A percentile compares a stretch with the other conserved stretches of the same genome.
Evolutionary conservation across 2,113 vertebrate species (phyloP).

Genomic region (Malurus elegans): DNA sequence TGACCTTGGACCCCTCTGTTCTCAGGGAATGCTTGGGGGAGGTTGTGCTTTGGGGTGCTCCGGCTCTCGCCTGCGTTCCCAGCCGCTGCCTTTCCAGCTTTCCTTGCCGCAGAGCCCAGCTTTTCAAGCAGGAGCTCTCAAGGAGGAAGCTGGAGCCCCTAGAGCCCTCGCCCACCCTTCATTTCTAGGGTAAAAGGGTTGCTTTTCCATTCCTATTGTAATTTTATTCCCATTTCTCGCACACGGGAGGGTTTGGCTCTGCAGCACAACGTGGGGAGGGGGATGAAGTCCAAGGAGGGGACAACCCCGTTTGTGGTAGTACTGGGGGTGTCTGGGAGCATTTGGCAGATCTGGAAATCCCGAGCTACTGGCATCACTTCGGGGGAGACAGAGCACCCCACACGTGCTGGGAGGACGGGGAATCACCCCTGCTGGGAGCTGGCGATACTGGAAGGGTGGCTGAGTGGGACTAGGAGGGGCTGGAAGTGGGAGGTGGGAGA

Average conservation of each 20-base stretch:
- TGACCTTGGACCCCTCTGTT: neutral
- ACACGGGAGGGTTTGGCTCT: neutral
- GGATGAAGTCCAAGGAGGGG: neutral
- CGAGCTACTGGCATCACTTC: rapidly evolving
- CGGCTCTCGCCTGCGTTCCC: neutral
- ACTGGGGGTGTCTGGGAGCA: neutral
- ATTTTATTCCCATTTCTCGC: neutral
- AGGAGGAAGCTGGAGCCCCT: neutral
- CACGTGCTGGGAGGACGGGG: neutral
- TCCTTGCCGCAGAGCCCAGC: rapidly evolving
- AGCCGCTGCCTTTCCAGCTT: neutral
- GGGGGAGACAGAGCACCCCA: neutral
- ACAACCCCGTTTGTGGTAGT: neutral
- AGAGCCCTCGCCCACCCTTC: rapidly evolving
- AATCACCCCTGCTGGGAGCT: neutral
- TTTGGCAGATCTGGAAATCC: neutral
- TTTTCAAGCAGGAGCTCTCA: neutral
- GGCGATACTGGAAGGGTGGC: neutral
- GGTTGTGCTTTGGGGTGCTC: neutral
- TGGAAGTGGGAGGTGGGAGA: neutral
- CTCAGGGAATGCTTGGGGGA: neutral
- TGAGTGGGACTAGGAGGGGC: neutral
- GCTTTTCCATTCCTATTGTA: rapidly evolving
- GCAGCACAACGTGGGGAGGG: no score
- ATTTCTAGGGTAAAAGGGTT: neutral